A percentile compares a stretch with the other conserved stretches of the same genome.
These are phyloP conservation scores for Colaptes auratus DNA, from an alignment of 2,113 vertebrate genomes.

Conservation along the genomic window DNA sequence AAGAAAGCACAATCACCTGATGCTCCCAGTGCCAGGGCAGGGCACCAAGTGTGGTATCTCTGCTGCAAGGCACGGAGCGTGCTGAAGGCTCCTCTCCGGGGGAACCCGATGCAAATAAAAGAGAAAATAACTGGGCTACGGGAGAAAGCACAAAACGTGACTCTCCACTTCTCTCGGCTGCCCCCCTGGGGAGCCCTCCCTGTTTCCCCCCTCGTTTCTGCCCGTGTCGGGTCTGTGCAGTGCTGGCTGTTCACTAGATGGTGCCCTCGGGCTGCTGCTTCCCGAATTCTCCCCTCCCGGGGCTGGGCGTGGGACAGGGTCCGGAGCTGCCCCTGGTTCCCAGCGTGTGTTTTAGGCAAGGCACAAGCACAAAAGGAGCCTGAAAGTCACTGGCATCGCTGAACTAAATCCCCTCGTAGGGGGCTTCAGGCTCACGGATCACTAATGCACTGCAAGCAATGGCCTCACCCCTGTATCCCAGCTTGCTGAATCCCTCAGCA, in stretches of 20 bases:
- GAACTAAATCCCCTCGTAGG: accelerated
- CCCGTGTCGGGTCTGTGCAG: not conserved
- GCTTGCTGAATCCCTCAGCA: not conserved
- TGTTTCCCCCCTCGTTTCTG: not conserved
- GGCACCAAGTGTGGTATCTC: not conserved
- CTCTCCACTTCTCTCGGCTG: not conserved
- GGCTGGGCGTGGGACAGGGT: not conserved
- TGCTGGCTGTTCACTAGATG: slow-evolving; percentile 55
- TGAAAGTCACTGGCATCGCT: not conserved
- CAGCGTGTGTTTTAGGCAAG: not conserved
- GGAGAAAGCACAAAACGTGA: not conserved
- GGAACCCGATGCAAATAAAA: not conserved
- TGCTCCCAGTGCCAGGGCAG: not conserved
- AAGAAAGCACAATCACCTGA: not conserved
- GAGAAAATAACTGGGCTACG: not conserved
- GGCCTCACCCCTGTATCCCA: not conserved
- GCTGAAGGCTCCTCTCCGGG: not conserved
- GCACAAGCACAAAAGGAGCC: not conserved
- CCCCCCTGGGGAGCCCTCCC: too few species aligned
- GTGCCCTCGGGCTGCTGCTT: slow-evolving; percentile 59
- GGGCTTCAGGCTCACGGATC: not conserved
- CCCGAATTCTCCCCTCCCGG: not conserved
- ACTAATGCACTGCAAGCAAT: accelerated
- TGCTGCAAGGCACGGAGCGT: accelerated
- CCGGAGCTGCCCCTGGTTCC: not conserved